Conservation (phyloP, 2,797 vertebrate genomes). For the Anguilla anguilla region DNA sequence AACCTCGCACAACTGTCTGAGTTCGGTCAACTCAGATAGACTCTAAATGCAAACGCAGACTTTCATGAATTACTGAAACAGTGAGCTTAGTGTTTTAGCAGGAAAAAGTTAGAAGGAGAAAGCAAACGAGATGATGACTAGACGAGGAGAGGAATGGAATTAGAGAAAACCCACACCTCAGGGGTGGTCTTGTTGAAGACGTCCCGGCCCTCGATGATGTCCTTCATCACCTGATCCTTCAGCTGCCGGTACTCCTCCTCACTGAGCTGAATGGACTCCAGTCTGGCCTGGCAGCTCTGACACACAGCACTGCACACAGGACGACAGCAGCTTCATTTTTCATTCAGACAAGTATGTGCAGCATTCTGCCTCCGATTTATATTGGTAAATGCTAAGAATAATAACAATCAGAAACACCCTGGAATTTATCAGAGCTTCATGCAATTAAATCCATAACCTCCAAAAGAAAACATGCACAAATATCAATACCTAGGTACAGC, state of each 20-base stretch:
- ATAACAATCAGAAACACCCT: not conserved
- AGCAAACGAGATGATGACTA: not conserved
- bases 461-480: not conserved
- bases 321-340: not conserved
- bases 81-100: not conserved
- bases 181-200: slow-evolving; percentile 90
- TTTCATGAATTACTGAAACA: not conserved
- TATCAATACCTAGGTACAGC: slow-evolving; percentile 74
- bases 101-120: not conserved
- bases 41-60: not conserved
- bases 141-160: not conserved
- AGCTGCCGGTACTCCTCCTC: slow-evolving; percentile 83
- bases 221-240: slow-evolving; percentile 77
- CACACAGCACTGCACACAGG: slow-evolving; percentile 66
- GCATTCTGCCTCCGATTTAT: not conserved
- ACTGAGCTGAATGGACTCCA: slow-evolving; percentile 77
- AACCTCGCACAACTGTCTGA: not conserved
- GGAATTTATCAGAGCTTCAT: not conserved
- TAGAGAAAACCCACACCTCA: slow-evolving; percentile 65
- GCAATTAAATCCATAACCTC: not conserved
- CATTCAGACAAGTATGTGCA: not conserved
- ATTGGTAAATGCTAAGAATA: not conserved
- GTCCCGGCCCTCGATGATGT: slow-evolving; percentile 86
- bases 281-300: slow-evolving; percentile 63
- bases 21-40: not conserved